Base-by-base conservation (phyloP, 1,140 invertebrate genomes). In the Diorhabda carinulata region DNA sequence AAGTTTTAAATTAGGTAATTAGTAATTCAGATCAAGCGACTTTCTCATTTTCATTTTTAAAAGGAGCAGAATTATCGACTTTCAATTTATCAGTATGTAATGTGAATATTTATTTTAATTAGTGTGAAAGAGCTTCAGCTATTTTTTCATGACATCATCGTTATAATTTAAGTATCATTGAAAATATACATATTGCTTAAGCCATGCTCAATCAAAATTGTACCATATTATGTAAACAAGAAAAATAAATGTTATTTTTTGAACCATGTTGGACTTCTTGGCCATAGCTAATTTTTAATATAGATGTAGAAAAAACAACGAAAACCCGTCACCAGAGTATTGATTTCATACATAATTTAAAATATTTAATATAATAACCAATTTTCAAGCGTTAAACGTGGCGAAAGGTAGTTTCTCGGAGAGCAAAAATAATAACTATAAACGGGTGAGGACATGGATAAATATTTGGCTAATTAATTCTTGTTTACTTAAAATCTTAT, bases 81-180 rank as follows among this genome's bases (percentile, higher is more conserved):
- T 74, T 73, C 68, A 66, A 63, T 73, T 74, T 75, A 76, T 71
- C 69, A 69, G 72, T 74, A 76, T 78, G 76, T 75, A 73, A 74
- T 73, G 71, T 77, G 71, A 77, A 72, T 67, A 71, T 74, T 72
- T 66, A 70, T 74, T 74, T 76, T 72, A 70, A 75, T 76, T 76
- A 74, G 78, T 78, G 77, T 79, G 78, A 76, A 76, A 76, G 76
- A 76, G 78, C 78, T 79, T 79, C 61, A 65, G 74, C 73, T 73
- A 77, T 77, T 73, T 63, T 75, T 72, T 76, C 72, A 76, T 74
- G 67, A 60, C 57, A 67, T 70, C 72, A 74, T 75, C 72, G 52
- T 74, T 75, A 66, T 78, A 75, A 78, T 77, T 76, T 78, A 75
- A 76, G 70, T 74, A 75, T 75, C 75, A 74, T 65, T 42, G 69